phyloP scores from a whole-genome alignment of 2,113 vertebrate species.

The Catharus minimus region DNA sequence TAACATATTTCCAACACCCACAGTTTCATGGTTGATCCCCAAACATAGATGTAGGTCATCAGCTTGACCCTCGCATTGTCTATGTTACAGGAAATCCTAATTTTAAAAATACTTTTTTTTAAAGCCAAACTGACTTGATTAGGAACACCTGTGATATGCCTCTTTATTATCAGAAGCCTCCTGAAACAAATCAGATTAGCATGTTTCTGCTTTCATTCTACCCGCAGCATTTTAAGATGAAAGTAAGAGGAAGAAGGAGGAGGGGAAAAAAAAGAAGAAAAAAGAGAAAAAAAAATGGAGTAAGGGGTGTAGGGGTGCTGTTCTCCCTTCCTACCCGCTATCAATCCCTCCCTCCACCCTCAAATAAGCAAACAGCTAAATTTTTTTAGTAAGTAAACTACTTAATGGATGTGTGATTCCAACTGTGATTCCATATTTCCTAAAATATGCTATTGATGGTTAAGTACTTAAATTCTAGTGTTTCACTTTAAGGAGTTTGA shows the following conservation, averaged over 20 bases:
- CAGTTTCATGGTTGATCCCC: constrained; percentile 71
- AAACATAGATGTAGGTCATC: constrained; percentile 70
- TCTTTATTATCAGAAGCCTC: constrained; percentile 66
- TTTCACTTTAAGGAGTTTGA: not conserved
- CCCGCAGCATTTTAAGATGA: constrained; percentile 58
- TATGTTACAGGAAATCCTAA: constrained; percentile 62
- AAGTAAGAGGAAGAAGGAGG: constrained; percentile 11
- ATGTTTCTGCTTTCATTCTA: constrained; percentile 74
- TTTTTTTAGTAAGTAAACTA: not conserved
- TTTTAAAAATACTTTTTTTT: constrained; percentile 61
- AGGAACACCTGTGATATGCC: constrained; percentile 76
- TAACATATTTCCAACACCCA: constrained; percentile 76
- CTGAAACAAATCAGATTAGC: constrained; percentile 76
- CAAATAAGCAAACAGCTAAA: not conserved
- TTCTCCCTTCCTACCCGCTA: not conserved
- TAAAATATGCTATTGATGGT: not conserved
- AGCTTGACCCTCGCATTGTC: constrained; percentile 65
- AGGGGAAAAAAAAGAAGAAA: not conserved
- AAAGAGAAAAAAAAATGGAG: not conserved
- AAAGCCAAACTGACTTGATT: constrained; percentile 68
- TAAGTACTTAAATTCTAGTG: not conserved
- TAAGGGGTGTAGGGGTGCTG: not conserved
- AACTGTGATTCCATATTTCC: not conserved
- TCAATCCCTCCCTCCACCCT: not conserved
- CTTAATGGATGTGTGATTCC: not conserved